Evolutionary conservation across 2,113 vertebrate species (phyloP).

Genomic region (Girardinichthys multiradiatus): DNA sequence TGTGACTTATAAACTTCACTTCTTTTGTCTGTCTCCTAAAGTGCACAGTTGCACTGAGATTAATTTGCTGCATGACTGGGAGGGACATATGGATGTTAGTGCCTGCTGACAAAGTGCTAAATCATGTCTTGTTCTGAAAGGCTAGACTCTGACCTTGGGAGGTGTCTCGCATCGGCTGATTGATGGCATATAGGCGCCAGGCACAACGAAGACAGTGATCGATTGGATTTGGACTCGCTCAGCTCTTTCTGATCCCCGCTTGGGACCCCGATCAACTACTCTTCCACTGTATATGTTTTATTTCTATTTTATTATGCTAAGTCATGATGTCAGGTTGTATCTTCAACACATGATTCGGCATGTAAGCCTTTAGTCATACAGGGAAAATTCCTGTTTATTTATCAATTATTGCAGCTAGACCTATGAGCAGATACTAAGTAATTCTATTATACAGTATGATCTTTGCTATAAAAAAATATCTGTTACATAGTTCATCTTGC

Average conservation of each 20-base stretch:
- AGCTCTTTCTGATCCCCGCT: conserved; percentile 5
- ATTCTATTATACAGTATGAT: not conserved
- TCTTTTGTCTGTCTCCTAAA: not conserved
- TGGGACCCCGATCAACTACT: not conserved
- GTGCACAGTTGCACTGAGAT: conserved; percentile 7
- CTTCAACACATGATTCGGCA: not conserved
- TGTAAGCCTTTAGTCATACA: not conserved
- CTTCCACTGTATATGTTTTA: not conserved
- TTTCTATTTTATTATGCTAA: not conserved
- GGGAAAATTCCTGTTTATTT: not conserved
- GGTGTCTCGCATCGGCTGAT: conserved; percentile 36
- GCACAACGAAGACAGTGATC: conserved; percentile 49
- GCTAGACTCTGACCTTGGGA: conserved; percentile 56
- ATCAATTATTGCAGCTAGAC: not conserved
- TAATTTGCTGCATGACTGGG: conserved; percentile 14
- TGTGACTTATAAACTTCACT: not conserved
- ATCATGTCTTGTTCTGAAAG: conserved; percentile 42
- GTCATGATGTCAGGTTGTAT: not conserved
- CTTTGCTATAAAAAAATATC: not conserved
- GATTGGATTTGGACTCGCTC: conserved; percentile 31
- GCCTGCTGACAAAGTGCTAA: conserved; percentile 45
- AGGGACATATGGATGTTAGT: conserved; percentile 17
- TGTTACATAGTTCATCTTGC: not conserved
- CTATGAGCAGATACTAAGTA: not conserved
- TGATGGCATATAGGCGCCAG: conserved; percentile 55